Percentiles rank a stretch among this genome's conserved stretches.
These are phyloP conservation scores for Noctua pronuba DNA, from an alignment of 2,888 invertebrate genomes.

Conservation along the genomic window DNA sequence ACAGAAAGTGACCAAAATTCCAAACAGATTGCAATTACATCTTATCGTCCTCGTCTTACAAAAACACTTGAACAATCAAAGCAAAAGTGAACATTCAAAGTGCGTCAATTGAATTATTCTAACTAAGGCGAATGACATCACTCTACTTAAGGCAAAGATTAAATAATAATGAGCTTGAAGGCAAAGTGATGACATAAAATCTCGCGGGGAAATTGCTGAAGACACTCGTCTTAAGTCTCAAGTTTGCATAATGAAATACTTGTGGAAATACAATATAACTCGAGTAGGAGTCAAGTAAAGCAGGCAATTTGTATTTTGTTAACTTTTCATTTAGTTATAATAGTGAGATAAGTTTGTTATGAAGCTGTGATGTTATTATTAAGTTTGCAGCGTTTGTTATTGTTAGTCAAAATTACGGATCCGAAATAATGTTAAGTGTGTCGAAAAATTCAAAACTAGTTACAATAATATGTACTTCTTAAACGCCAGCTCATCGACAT, in stretches of 20 bases:
- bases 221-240: conserved; percentile 75
- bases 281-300: conserved; percentile 72
- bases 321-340: conserved; percentile 71
- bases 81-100: conserved; percentile 56
- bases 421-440: not conserved
- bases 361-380: conserved; percentile 50
- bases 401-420: conserved; percentile 27
- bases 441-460: not conserved
- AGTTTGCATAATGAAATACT: conserved; percentile 83
- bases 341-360: conserved; percentile 61
- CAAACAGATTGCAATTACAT: conserved; percentile 22
- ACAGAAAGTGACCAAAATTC: not conserved
- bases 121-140: conserved; percentile 56
- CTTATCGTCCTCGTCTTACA: conserved; percentile 8
- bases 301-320: conserved; percentile 79
- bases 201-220: conserved; percentile 72
- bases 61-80: conserved; percentile 52
- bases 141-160: conserved; percentile 67
- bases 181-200: conserved; percentile 78
- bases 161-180: conserved; percentile 76
- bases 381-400: conserved; percentile 30
- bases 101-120: conserved; percentile 62
- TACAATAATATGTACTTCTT: not conserved
- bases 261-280: conserved; percentile 74
- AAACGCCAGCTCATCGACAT: not conserved